Conservation (phyloP, 2,113 vertebrate genomes). For the Sclerurus mexicanus region DNA sequence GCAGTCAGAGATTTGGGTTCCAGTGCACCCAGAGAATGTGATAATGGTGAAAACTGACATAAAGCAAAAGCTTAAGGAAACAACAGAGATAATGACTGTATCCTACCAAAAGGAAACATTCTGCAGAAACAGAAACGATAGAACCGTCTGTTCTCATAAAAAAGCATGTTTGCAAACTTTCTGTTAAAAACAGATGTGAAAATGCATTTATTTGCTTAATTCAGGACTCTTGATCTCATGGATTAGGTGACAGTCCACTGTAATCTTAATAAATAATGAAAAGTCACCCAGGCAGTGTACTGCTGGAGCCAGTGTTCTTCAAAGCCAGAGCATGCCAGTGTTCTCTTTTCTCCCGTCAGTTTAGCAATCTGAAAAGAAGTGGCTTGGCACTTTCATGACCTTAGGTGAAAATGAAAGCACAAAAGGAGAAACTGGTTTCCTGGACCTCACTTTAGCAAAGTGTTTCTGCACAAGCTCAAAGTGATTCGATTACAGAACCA, state of each 20-base stretch:
- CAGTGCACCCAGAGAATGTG: not conserved
- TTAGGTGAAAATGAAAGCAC: not conserved
- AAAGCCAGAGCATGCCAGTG: not conserved
- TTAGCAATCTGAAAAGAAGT: not conserved
- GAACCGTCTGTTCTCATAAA: not conserved
- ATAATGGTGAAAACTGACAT: constrained; percentile 1
- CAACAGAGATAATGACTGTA: not conserved
- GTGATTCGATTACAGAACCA: not conserved
- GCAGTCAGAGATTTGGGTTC: not conserved
- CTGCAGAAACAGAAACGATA: not conserved
- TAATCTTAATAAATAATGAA: not conserved
- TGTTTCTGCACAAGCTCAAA: not conserved
- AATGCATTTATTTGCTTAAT: not conserved
- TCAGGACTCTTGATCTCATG: not conserved
- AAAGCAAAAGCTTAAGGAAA: not conserved
- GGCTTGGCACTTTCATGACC: not conserved
- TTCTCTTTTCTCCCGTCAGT: not conserved
- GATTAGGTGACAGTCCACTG: not conserved
- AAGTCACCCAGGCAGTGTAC: not conserved
- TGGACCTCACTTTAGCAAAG: not conserved
- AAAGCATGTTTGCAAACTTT: not conserved
- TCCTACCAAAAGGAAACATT: not conserved
- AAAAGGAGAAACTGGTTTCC: not conserved
- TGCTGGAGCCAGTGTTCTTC: not conserved
- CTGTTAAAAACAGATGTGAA: not conserved